Conservation (phyloP, 2,797 vertebrate genomes). For the Calcarius lapponicus region DNA sequence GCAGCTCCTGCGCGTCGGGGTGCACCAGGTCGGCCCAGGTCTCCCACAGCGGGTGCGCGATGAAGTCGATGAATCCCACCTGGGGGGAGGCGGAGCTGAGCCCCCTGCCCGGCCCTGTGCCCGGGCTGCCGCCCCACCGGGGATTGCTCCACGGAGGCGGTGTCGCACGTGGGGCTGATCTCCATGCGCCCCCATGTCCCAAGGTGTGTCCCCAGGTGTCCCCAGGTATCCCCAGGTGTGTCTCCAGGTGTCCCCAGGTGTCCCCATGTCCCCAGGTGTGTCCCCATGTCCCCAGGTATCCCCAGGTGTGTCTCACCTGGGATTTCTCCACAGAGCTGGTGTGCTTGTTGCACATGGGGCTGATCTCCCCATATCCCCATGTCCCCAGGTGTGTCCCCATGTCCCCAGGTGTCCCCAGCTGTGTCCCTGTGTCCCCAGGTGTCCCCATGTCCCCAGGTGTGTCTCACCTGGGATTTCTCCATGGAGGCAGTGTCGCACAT, state of each 20-base stretch:
- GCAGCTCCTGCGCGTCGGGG: constrained; percentile 90
- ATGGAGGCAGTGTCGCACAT: constrained; percentile 94
- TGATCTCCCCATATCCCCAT: constrained; percentile 79
- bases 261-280: too few species aligned
- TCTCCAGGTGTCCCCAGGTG: too few species aligned
- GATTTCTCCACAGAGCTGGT: constrained; percentile 90
- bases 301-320: constrained; percentile 77
- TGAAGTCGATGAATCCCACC: constrained; percentile 95
- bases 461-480: constrained; percentile 88
- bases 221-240: too few species aligned
- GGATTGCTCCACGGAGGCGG: constrained; percentile 88
- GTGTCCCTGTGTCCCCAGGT: too few species aligned
- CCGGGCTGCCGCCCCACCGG: constrained; percentile 75
- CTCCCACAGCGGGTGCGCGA: constrained; percentile 94
- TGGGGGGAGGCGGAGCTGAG: constrained; percentile 45
- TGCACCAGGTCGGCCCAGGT: constrained; percentile 94
- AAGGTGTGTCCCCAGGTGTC: too few species aligned
- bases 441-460: too few species aligned
- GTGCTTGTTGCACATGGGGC: constrained; percentile 94
- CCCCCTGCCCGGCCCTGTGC: not conserved
- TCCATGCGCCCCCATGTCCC: constrained; percentile 74
- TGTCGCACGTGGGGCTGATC: constrained; percentile 92
- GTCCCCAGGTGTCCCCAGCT: too few species aligned
- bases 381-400: too few species aligned
- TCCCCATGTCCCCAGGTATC: too few species aligned